phyloP scores from a whole-genome alignment of 2,113 vertebrate genomes.

The Plectropomus leopardus region DNA sequence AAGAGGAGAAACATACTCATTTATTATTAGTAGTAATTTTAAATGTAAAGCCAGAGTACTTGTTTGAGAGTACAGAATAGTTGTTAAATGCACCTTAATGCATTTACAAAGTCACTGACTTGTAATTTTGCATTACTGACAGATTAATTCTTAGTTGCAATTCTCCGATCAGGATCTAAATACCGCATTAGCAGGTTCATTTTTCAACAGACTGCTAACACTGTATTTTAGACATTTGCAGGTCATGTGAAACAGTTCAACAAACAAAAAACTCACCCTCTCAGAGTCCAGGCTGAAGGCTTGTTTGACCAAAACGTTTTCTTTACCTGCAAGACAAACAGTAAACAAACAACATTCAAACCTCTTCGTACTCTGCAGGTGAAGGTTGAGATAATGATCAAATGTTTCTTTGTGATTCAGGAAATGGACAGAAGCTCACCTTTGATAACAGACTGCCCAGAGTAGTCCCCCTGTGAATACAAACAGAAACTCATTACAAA shows the following conservation, averaged over 20 bases:
- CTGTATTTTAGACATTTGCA: neutral
- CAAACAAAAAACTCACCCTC: constrained; percentile 84
- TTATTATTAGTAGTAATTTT: neutral
- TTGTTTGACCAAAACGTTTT: constrained; percentile 90
- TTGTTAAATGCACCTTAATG: neutral
- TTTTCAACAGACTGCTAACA: neutral
- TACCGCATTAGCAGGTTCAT: neutral
- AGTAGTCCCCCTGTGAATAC: constrained; percentile 84
- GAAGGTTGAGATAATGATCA: neutral
- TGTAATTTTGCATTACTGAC: neutral
- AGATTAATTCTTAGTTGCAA: neutral
- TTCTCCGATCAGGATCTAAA: neutral
- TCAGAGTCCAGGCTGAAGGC: constrained; percentile 86
- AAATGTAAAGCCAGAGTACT: neutral
- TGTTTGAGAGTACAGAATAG: neutral
- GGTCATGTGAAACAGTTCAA: neutral
- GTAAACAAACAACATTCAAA: constrained; percentile 11
- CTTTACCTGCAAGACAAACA: constrained; percentile 89
- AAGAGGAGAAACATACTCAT: neutral
- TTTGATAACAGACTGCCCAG: constrained; percentile 87
- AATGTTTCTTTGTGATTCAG: neutral
- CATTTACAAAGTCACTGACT: neutral
- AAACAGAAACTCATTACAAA: constrained; percentile 10
- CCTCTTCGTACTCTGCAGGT: neutral
- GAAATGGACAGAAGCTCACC: constrained; percentile 63